Percentiles rank a stretch among this genome's conserved stretches.
These are phyloP conservation scores for Xylota sylvarum DNA, from an alignment of 2,888 invertebrate species.

Conservation along the genomic window DNA sequence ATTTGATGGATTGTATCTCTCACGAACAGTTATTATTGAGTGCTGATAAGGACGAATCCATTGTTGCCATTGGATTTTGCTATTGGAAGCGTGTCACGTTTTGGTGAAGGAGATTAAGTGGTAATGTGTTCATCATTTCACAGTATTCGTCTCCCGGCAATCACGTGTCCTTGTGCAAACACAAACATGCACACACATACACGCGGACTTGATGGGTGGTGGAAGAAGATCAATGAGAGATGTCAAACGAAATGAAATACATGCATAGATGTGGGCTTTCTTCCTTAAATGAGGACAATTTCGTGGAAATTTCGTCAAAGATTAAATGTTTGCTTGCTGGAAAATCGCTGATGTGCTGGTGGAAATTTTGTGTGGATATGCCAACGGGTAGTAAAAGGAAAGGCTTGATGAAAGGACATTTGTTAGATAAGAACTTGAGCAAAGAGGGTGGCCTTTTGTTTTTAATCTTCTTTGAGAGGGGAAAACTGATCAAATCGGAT, in stretches of 20 bases:
- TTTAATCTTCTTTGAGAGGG: constrained; percentile 25
- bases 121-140: constrained; percentile 76
- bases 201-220: constrained; percentile 25
- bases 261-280: constrained; percentile 6
- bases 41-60: constrained; percentile 71
- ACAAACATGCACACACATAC: constrained; percentile 42
- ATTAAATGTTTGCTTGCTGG: constrained; percentile 39
- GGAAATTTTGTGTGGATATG: constrained; percentile 8
- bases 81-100: constrained; percentile 76
- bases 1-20: constrained; percentile 74
- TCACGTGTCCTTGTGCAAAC: constrained; percentile 74
- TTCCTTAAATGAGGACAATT: constrained; percentile 14
- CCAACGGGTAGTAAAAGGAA: constrained; percentile 21
- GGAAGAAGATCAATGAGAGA: constrained; percentile 40
- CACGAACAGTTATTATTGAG: constrained; percentile 72
- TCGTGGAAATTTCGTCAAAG: constrained; percentile 44
- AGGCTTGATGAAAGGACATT: constrained; percentile 56
- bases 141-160: constrained; percentile 67
- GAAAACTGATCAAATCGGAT: constrained; percentile 19
- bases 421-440: constrained; percentile 8
- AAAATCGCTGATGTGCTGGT: constrained; percentile 40
- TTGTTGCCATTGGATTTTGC: constrained; percentile 69
- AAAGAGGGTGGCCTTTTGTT: constrained; percentile 16
- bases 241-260: constrained; percentile 44
- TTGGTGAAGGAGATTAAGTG: constrained; percentile 75